These are phyloP conservation scores for Pantelozetes paolii DNA, from an alignment of 2,888 invertebrate genomes.

Conservation along the genomic window DNA sequence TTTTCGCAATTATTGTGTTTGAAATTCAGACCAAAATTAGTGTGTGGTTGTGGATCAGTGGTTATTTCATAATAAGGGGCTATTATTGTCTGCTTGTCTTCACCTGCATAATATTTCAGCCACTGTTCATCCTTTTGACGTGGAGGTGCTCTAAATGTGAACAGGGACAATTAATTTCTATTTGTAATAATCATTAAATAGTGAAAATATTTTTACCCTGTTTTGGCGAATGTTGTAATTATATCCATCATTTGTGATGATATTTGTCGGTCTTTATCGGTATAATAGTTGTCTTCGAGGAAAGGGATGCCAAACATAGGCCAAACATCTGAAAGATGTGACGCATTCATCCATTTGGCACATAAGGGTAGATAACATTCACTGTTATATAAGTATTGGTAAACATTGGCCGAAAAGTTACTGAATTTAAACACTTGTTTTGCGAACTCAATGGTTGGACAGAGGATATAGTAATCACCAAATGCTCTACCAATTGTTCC, in stretches of 20 bases:
- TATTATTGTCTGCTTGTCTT: background rate
- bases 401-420: background rate
- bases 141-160: background rate
- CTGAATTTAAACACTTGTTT: background rate
- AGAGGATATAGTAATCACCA: constrained; percentile 10
- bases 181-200: background rate
- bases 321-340: constrained; percentile 3
- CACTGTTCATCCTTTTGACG: background rate
- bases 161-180: background rate
- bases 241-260: constrained; percentile 25
- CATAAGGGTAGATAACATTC: background rate
- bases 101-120: background rate
- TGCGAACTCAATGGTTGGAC: constrained; percentile 36
- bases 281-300: background rate
- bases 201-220: background rate
- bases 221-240: constrained; percentile 21
- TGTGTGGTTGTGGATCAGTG: background rate
- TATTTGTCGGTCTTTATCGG: constrained; percentile 21
- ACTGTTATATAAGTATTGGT: constrained; percentile 28
- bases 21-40: background rate
- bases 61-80: constrained; percentile 34
- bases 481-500: constrained; percentile 7
- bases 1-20: background rate
- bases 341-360: constrained; percentile 15
- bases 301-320: constrained; percentile 33